Percentiles rank a stretch among this genome's conserved stretches.
These are phyloP conservation scores for Drosophila simulans DNA, from an alignment of 1,140 invertebrate species.

Conservation along the genomic window DNA sequence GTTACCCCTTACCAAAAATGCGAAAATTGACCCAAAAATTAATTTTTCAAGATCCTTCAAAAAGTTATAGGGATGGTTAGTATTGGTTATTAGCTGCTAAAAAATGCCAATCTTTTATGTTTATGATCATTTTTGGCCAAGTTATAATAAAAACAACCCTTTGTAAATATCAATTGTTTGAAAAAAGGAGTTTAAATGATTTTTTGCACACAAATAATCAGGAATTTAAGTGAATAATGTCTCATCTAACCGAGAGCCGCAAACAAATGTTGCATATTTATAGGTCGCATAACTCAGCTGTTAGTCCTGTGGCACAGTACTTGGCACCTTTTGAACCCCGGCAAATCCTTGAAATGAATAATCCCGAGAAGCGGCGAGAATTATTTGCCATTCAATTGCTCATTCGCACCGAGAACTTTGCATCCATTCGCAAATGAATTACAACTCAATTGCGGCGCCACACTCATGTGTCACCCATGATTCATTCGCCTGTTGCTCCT, in stretches of 20 bases:
- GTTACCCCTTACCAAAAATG: no score
- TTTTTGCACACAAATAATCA: no score
- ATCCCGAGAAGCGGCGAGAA: constrained; percentile 5
- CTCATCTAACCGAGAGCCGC: neutral
- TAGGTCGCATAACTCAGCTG: constrained; percentile 27
- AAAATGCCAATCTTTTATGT: no score
- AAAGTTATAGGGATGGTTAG: no score
- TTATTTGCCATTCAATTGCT: constrained; percentile 36
- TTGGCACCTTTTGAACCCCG: neutral
- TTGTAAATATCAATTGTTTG: no score
- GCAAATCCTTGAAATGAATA: constrained; percentile 28
- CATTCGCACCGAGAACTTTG: constrained; percentile 17
- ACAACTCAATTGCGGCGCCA: constrained; percentile 37
- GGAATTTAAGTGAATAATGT: no score
- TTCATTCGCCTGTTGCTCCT: constrained; percentile 44
- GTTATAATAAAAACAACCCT: no score
- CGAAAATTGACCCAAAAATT: no score
- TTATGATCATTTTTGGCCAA: no score
- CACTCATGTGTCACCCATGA: constrained; percentile 49
- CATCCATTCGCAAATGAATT: constrained; percentile 43
- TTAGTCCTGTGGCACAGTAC: neutral
- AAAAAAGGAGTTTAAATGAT: no score
- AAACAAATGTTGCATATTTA: constrained; percentile 18
- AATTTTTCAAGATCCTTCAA: no score
- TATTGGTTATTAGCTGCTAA: no score